Evolutionary conservation across 1,140 invertebrate genomes (phyloP).

Genomic region (Bombyx mori): DNA sequence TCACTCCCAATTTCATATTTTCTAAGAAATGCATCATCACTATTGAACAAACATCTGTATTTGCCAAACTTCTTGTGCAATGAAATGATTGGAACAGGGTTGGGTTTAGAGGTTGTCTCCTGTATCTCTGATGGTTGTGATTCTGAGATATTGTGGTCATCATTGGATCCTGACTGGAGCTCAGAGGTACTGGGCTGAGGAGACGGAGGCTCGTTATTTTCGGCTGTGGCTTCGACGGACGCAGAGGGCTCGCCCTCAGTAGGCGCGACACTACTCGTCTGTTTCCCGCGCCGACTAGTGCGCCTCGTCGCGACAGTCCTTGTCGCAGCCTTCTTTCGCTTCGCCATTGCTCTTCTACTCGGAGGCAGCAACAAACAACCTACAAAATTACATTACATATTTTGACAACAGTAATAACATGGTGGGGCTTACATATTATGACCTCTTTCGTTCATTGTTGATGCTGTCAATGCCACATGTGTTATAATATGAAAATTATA

Average conservation of each 20-base stretch:
- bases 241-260: constrained; percentile 20
- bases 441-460: constrained; percentile 53
- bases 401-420: constrained; percentile 13
- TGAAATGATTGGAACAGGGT: constrained; percentile 38
- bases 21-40: constrained; percentile 43
- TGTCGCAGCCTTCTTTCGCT: constrained; percentile 49
- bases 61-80: constrained; percentile 69
- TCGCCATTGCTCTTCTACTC: constrained; percentile 42
- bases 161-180: constrained; percentile 10
- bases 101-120: constrained; percentile 23
- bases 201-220: constrained; percentile 3
- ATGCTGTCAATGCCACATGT: constrained; percentile 40
- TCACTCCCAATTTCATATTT: constrained; percentile 62
- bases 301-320: constrained; percentile 39
- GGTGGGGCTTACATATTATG: constrained; percentile 23
- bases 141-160: constrained; percentile 18
- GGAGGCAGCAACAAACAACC: constrained; percentile 33
- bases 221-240: constrained; percentile 9
- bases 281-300: constrained; percentile 48
- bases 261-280: constrained; percentile 24
- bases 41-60: constrained; percentile 61
- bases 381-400: constrained; percentile 21
- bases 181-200: constrained; percentile 14
- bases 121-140: constrained; percentile 18
- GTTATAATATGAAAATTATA: not conserved